Evolutionary conservation across 2,888 invertebrate species (phyloP).

Genomic region (Thyatira batis): DNA sequence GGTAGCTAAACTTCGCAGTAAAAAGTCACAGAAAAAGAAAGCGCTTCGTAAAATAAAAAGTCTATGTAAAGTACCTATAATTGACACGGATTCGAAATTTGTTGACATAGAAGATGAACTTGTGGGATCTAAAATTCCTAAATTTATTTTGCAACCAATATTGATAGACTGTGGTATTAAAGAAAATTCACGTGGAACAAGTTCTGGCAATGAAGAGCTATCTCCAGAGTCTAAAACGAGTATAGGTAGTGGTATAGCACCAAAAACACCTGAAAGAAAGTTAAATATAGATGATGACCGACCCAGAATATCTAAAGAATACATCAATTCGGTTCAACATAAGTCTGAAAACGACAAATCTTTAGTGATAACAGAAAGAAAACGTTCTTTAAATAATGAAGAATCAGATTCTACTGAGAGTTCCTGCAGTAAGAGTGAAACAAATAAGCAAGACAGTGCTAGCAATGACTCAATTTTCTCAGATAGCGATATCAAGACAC

Average conservation of each 20-base stretch:
- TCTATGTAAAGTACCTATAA: constrained; percentile 11
- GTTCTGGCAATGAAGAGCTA: background rate
- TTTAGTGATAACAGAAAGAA: background rate
- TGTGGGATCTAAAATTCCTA: constrained; percentile 37
- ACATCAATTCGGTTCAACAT: background rate
- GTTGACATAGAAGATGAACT: constrained; percentile 47
- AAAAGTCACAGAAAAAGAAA: background rate
- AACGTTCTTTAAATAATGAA: background rate
- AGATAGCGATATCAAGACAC: background rate
- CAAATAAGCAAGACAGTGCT: background rate
- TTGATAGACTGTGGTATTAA: background rate
- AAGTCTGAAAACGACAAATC: background rate
- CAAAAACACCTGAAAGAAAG: background rate
- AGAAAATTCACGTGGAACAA: background rate
- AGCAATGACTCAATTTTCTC: background rate
- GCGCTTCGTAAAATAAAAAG: constrained; percentile 13
- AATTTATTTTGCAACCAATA: constrained; percentile 5
- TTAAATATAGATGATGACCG: background rate
- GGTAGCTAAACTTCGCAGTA: background rate
- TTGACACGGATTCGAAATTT: constrained; percentile 8
- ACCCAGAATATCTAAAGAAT: background rate
- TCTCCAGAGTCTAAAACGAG: background rate
- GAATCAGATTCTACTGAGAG: background rate
- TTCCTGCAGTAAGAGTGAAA: background rate
- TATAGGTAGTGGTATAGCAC: background rate